Conservation (phyloP, 2,888 invertebrate species). For the Cordylochernes scorpioides region DNA sequence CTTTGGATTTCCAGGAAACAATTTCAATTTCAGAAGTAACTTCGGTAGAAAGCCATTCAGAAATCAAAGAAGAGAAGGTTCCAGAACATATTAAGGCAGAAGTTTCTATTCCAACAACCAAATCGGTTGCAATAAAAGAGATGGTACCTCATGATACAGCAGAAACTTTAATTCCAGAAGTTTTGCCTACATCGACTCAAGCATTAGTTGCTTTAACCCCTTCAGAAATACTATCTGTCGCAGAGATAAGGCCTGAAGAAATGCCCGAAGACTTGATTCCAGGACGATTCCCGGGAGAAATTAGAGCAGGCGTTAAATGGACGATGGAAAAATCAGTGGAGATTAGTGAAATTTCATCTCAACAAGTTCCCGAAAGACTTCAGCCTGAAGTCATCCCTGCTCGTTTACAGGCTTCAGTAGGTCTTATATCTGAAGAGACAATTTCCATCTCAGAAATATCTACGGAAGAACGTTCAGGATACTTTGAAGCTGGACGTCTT, state of each 20-base stretch:
- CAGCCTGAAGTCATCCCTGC: constrained; percentile 2
- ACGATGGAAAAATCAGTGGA: constrained; percentile 8
- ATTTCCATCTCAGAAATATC: constrained; percentile 7
- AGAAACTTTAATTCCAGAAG: too few relatives aligned
- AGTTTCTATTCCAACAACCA: too few relatives aligned
- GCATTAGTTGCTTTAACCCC: constrained; percentile 8
- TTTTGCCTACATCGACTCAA: constrained; percentile 4
- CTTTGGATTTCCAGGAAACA: constrained; percentile 11
- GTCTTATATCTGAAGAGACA: constrained; percentile 6
- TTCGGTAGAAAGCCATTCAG: constrained; percentile 6
- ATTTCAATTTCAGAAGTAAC: constrained; percentile 12
- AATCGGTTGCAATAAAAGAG: too few relatives aligned
- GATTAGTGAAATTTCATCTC: constrained; percentile 7
- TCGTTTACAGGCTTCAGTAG: constrained; percentile 4
- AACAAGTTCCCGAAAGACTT: constrained; percentile 5
- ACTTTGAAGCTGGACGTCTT: constrained; percentile 8
- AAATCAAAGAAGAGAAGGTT: constrained; percentile 7
- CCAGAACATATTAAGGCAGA: too few relatives aligned
- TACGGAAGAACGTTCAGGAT: constrained; percentile 8
- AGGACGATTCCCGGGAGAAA: constrained; percentile 11
- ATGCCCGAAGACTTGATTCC: constrained; percentile 7
- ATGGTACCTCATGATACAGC: too few relatives aligned
- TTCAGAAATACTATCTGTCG: constrained; percentile 7
- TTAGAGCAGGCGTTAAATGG: constrained; percentile 7
- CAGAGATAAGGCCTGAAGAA: constrained; percentile 10